A percentile compares a stretch with the other conserved stretches of the same genome.
Evolutionary conservation across 2,797 vertebrate genomes (phyloP).

Genomic region (Poecilia picta): DNA sequence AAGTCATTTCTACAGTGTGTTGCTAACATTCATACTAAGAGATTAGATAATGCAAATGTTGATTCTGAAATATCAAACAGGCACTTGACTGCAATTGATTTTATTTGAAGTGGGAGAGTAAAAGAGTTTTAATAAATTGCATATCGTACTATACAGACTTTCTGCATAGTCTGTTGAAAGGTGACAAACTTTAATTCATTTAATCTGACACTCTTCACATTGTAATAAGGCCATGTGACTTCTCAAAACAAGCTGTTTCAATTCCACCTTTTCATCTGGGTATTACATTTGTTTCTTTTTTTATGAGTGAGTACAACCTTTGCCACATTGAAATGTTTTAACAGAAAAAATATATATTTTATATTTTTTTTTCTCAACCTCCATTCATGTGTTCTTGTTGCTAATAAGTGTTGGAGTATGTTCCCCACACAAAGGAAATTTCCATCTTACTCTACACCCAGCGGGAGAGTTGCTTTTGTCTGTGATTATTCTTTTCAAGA

Average conservation of each 20-base stretch:
- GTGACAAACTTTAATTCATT: neutral
- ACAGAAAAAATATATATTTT: neutral
- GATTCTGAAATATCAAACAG: neutral
- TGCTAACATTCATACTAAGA: neutral
- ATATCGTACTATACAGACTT: neutral
- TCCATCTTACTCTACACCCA: constrained; percentile 3
- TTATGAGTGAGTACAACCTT: neutral
- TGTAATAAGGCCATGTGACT: neutral
- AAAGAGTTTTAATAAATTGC: neutral
- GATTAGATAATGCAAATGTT: neutral
- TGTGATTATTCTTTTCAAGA: constrained; percentile 17
- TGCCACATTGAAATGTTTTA: neutral
- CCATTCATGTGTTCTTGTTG: neutral
- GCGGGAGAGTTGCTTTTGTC: constrained; percentile 3
- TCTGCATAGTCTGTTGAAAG: neutral
- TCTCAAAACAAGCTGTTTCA: neutral
- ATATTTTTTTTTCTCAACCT: neutral
- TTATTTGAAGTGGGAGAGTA: neutral
- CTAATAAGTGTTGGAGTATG: neutral
- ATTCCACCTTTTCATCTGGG: neutral
- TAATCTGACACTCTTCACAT: neutral
- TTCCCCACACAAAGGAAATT: neutral
- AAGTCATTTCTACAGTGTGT: neutral
- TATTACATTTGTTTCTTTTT: neutral
- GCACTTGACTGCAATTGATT: neutral